Conservation (phyloP, 2,113 vertebrate genomes). For the Gavialis gangeticus region DNA sequence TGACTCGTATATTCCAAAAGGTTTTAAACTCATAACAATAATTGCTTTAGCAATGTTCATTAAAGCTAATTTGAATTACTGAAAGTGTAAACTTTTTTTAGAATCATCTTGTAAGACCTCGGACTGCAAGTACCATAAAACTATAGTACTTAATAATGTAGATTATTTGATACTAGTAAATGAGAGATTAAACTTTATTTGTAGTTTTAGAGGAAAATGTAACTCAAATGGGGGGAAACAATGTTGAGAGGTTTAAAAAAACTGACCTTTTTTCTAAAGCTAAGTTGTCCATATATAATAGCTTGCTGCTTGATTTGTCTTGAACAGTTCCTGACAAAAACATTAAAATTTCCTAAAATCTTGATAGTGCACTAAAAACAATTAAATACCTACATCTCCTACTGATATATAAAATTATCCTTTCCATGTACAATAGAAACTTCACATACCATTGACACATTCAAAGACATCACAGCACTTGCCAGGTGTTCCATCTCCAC, state of each 20-base stretch:
- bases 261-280: neutral
- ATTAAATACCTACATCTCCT: neutral
- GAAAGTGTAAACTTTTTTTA: neutral
- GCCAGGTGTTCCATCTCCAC: slow-evolving; percentile 89
- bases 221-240: neutral
- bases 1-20: neutral
- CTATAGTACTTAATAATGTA: neutral
- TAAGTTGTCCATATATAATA: neutral
- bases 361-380: neutral
- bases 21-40: neutral
- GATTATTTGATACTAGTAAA: neutral
- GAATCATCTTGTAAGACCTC: neutral
- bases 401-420: neutral
- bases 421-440: slow-evolving; percentile 59
- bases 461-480: slow-evolving; percentile 93
- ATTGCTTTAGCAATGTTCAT: neutral
- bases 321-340: neutral
- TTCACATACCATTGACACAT: slow-evolving; percentile 90
- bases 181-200: neutral
- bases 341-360: neutral
- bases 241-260: slow-evolving; percentile 4
- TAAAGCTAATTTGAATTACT: neutral
- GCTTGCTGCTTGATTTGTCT: neutral
- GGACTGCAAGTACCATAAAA: neutral
- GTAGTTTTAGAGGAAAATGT: no score